Conservation (phyloP, 2,113 vertebrate genomes). For the Tinamus guttatus region DNA sequence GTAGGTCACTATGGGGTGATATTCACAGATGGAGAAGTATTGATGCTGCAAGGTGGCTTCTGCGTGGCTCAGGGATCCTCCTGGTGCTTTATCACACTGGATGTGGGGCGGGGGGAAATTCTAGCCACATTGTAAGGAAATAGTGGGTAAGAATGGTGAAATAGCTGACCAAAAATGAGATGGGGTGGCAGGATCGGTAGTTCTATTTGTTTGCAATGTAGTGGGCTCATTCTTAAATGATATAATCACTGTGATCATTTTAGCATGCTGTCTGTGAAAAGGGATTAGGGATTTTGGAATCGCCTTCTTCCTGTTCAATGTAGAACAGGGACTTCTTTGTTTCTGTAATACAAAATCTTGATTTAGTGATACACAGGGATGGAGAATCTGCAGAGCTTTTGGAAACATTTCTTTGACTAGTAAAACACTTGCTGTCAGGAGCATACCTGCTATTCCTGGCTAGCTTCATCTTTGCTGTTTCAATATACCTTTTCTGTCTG, state of each 20-base stretch:
- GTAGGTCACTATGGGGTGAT: conserved; percentile 38
- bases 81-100: neutral
- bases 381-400: neutral
- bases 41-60: neutral
- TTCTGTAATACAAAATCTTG: neutral
- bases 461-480: neutral
- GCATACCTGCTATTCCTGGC: neutral
- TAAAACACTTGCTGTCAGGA: neutral
- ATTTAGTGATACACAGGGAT: neutral
- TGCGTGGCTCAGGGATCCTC: neutral
- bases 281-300: neutral
- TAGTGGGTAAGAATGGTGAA: neutral
- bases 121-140: neutral
- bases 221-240: neutral
- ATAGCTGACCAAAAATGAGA: neutral
- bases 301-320: neutral
- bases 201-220: neutral
- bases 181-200: neutral
- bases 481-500: neutral
- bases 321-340: neutral
- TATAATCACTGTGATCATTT: neutral
- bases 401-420: neutral
- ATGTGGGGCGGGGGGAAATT: neutral
- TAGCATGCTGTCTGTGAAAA: neutral
- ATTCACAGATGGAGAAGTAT: neutral